These are phyloP conservation scores for Proterorhinus semilunaris DNA, from an alignment of 2,113 vertebrate species.

Conservation along the genomic window DNA sequence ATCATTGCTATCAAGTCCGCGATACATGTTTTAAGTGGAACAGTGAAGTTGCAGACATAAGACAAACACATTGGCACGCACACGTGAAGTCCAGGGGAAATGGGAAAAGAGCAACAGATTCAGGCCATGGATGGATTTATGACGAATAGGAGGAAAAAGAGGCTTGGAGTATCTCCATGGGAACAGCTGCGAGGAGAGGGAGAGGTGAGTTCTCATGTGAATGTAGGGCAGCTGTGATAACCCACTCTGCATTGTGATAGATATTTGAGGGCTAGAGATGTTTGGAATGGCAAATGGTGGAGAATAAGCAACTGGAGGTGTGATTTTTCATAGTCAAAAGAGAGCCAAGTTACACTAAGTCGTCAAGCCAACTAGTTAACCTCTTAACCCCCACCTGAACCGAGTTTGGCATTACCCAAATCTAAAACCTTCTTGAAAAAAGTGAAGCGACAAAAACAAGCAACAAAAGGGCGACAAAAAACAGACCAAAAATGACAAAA, in stretches of 20 bases:
- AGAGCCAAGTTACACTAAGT: no score
- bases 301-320: not conserved
- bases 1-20: slow-evolving; percentile 32
- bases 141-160: not conserved
- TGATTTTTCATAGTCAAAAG: not conserved
- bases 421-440: no score
- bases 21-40: slow-evolving; percentile 8
- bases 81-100: slow-evolving; percentile 5
- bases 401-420: no score
- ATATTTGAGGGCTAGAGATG: slow-evolving; percentile 1
- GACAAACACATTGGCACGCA: not conserved
- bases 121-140: not conserved
- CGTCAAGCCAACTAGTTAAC: no score
- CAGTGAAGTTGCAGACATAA: slow-evolving; percentile 1
- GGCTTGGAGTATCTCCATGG: slow-evolving; percentile 5
- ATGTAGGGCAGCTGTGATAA: slow-evolving; percentile 37
- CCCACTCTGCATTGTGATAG: slow-evolving; percentile 5
- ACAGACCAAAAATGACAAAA: no score
- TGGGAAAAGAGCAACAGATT: not conserved
- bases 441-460: no score
- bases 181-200: slow-evolving; percentile 42
- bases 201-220: slow-evolving; percentile 32
- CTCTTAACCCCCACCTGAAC: no score
- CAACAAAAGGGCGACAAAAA: no score
- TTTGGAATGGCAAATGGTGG: not conserved